A percentile compares a stretch with the other conserved stretches of the same genome.
Conservation (phyloP, 2,113 vertebrate species). For the Myanophis thanlyinensis region DNA sequence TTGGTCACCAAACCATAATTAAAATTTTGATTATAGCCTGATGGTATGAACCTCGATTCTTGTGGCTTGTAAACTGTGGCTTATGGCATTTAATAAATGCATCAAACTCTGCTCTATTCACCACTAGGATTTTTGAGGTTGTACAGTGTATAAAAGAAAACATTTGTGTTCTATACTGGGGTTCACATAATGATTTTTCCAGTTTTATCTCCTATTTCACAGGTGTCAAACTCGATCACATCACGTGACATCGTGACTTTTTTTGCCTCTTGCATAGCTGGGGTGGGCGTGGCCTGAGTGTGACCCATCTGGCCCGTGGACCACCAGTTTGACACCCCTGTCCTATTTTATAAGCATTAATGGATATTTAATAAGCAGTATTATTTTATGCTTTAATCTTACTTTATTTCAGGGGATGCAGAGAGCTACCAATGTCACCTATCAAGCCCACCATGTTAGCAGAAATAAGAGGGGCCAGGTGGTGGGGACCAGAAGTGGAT, state of each 20-base stretch:
- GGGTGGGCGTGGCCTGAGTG: no score
- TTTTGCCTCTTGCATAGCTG: no score
- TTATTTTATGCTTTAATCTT: neutral
- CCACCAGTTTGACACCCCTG: no score
- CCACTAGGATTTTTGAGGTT: neutral
- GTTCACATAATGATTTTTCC: neutral
- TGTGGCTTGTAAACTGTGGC: neutral
- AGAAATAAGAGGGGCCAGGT: slow-evolving; percentile 97
- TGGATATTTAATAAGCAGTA: neutral
- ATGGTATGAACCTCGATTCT: neutral
- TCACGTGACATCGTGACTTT: no score
- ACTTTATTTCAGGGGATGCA: slow-evolving; percentile 85
- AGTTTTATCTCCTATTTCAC: neutral
- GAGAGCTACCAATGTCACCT: slow-evolving; percentile 96
- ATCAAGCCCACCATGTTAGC: slow-evolving; percentile 98
- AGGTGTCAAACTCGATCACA: no score
- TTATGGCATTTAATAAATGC: neutral
- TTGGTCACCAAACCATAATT: neutral
- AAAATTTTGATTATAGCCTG: neutral
- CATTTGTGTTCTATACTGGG: neutral
- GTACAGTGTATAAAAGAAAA: neutral
- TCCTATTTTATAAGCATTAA: neutral
- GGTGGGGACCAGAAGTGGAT: slow-evolving; percentile 93
- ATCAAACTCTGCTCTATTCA: neutral
- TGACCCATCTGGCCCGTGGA: no score